phyloP scores from a whole-genome alignment of 2,113 vertebrate genomes.

The Scytalopus superciliaris region DNA sequence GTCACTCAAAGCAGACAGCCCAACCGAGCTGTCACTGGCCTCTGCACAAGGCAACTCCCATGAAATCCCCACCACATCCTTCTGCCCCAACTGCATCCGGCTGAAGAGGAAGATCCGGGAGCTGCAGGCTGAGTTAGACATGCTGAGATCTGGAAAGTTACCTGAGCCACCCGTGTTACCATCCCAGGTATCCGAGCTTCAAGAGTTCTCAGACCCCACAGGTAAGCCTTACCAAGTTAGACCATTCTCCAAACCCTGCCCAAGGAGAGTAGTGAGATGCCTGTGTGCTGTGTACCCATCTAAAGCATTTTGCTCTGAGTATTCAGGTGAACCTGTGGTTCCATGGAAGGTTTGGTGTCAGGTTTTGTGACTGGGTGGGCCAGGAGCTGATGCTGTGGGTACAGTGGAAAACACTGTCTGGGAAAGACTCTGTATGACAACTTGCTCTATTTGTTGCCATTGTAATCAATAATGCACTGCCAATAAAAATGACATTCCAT shows the following conservation, averaged over 20 bases:
- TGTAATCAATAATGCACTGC: slow-evolving; percentile 65
- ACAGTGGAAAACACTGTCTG: slow-evolving; percentile 26
- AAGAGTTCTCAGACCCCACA: slow-evolving; percentile 85
- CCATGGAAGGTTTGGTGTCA: background rate
- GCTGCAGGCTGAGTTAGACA: slow-evolving; percentile 90
- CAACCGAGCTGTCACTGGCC: slow-evolving; percentile 72
- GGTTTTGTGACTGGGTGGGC: slow-evolving; percentile 6
- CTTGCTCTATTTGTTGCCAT: slow-evolving; percentile 36
- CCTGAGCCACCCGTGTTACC: slow-evolving; percentile 65
- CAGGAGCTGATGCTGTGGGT: slow-evolving; percentile 3
- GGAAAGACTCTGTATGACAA: slow-evolving; percentile 59
- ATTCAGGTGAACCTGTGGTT: background rate
- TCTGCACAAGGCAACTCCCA: slow-evolving; percentile 69
- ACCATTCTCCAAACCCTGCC: slow-evolving; percentile 47
- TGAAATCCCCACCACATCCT: slow-evolving; percentile 87
- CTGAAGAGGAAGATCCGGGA: slow-evolving; percentile 91
- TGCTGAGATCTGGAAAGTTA: slow-evolving; percentile 83
- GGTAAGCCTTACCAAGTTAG: slow-evolving; percentile 78
- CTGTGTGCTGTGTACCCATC: slow-evolving; percentile 20
- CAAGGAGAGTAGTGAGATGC: slow-evolving; percentile 50
- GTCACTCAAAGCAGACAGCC: slow-evolving; percentile 83
- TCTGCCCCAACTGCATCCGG: slow-evolving; percentile 93
- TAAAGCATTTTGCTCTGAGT: background rate
- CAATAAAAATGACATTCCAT: slow-evolving; percentile 77
- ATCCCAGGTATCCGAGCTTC: slow-evolving; percentile 83